These are phyloP conservation scores for Drosophila algonquin DNA, from an alignment of 2,888 invertebrate genomes.

Conservation along the genomic window DNA sequence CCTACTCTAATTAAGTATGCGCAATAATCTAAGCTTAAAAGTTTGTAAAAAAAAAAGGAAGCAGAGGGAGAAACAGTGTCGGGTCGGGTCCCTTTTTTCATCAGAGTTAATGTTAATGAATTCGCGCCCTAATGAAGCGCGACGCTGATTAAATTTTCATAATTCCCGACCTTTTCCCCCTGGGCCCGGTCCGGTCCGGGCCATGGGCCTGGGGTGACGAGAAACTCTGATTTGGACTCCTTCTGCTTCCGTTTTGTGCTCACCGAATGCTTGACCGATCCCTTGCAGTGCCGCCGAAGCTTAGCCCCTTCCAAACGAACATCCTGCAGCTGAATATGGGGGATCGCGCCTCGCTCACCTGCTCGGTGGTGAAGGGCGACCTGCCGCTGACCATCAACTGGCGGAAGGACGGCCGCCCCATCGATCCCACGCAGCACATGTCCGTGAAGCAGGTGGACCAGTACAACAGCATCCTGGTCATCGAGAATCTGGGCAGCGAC, in stretches of 20 bases:
- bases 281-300: constrained; percentile 89
- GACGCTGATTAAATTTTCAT: constrained; percentile 74
- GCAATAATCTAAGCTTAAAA: constrained; percentile 78
- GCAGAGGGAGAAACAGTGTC: constrained; percentile 23
- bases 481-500: constrained; percentile 89
- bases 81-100: constrained; percentile 46
- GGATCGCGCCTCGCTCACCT: constrained; percentile 89
- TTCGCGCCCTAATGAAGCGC: constrained; percentile 72
- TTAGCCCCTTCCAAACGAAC: constrained; percentile 89
- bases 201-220: not conserved
- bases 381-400: constrained; percentile 90
- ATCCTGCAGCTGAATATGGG: constrained; percentile 89
- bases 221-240: constrained; percentile 1
- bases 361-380: constrained; percentile 91
- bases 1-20: constrained; percentile 72
- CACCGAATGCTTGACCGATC: constrained; percentile 46
- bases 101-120: constrained; percentile 62
- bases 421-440: constrained; percentile 87
- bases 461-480: constrained; percentile 91
- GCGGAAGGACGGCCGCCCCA: constrained; percentile 89
- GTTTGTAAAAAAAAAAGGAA: constrained; percentile 64
- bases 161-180: constrained; percentile 55
- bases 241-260: constrained; percentile 24
- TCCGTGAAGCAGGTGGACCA: constrained; percentile 90
- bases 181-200: not conserved